Evolutionary conservation across 2,113 vertebrate species (phyloP).

Genomic region (Hepsetus odoe): DNA sequence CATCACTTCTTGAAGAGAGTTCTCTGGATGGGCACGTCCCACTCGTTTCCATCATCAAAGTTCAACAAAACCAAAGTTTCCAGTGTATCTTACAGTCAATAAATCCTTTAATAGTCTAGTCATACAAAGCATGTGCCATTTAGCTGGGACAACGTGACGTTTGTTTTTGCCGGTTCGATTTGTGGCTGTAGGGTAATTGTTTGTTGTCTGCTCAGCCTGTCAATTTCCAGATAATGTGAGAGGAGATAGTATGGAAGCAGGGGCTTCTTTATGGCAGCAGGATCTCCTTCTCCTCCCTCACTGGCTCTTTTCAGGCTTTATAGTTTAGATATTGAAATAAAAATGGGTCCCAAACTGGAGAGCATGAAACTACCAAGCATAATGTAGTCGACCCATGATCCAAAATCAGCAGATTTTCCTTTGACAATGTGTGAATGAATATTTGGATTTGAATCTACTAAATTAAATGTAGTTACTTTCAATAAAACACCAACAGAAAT

Average conservation of each 20-base stretch:
- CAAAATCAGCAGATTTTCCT: no score
- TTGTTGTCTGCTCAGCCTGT: slow-evolving; percentile 74
- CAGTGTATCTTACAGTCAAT: slow-evolving; percentile 64
- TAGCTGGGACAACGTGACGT: slow-evolving; percentile 66
- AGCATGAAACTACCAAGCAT: no score
- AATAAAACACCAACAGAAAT: no score
- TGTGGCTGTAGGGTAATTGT: slow-evolving; percentile 65
- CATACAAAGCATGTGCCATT: slow-evolving; percentile 69
- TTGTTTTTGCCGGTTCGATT: slow-evolving; percentile 69
- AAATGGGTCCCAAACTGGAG: no score
- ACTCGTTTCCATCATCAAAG: slow-evolving; percentile 5
- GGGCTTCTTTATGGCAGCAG: background rate
- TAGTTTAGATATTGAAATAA: no score
- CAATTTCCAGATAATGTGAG: slow-evolving; percentile 73
- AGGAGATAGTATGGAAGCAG: slow-evolving; percentile 48
- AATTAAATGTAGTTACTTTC: no score
- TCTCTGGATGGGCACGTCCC: background rate
- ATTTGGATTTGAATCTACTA: no score
- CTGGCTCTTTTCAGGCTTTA: no score
- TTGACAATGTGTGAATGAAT: no score
- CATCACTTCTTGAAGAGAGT: background rate
- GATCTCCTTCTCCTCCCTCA: background rate
- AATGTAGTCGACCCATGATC: no score
- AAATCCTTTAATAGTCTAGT: slow-evolving; percentile 42
- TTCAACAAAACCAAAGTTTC: slow-evolving; percentile 69